A percentile compares a stretch with the other conserved stretches of the same genome.
Conservation (phyloP, 64 coral and sea anemone species). For the Catalaphyllia jardinei region DNA sequence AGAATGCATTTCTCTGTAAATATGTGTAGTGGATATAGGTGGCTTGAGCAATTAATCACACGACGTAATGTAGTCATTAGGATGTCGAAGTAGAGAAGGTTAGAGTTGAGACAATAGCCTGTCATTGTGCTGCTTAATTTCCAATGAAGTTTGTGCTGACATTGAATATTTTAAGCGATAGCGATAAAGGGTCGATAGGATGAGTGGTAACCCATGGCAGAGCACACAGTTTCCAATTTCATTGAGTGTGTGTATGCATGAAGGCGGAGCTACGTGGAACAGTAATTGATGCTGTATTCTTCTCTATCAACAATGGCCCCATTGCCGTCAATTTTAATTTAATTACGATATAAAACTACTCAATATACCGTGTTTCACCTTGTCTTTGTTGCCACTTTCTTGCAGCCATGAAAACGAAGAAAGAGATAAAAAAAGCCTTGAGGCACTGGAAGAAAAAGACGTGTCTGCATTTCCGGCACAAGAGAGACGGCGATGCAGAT, state of each 20-base stretch:
- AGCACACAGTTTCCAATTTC: slow-evolving; percentile 38
- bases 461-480: slow-evolving; percentile 94
- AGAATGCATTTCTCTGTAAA: slow-evolving; percentile 39
- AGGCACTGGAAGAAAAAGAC: slow-evolving; percentile 90
- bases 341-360: slow-evolving; percentile 87
- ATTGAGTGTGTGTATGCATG: slow-evolving; percentile 33
- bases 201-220: background rate
- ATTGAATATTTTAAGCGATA: background rate
- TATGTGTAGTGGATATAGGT: slow-evolving; percentile 52
- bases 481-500: slow-evolving; percentile 85
- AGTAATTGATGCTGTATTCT: slow-evolving; percentile 78
- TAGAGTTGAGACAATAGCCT: slow-evolving; percentile 25
- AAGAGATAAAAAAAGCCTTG: slow-evolving; percentile 90
- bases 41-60: slow-evolving; percentile 53
- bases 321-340: slow-evolving; percentile 95
- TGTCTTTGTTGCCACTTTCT: slow-evolving; percentile 49
- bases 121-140: slow-evolving; percentile 54
- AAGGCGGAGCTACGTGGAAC: slow-evolving; percentile 65
- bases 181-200: background rate
- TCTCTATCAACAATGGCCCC: slow-evolving; percentile 71
- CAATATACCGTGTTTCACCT: slow-evolving; percentile 40
- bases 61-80: slow-evolving; percentile 43
- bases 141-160: slow-evolving; percentile 18
- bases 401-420: slow-evolving; percentile 68
- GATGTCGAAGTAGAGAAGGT: slow-evolving; percentile 53